These are phyloP conservation scores for Lumbricus terrestris DNA, from an alignment of 2,888 invertebrate species.

Conservation along the genomic window DNA sequence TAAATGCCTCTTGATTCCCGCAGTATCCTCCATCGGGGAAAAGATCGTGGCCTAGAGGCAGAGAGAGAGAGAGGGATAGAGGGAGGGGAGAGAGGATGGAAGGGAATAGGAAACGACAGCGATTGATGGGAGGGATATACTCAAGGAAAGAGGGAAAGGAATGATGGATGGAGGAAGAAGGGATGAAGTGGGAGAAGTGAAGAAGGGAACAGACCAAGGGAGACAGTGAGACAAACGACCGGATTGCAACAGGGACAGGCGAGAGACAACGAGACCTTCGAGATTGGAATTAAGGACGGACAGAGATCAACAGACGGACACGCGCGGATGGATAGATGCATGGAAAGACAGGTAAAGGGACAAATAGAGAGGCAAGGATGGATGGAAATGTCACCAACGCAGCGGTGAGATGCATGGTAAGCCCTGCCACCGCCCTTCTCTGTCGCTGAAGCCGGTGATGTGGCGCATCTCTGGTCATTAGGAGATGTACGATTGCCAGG, in stretches of 20 bases:
- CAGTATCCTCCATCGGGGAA: neutral
- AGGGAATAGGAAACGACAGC: neutral
- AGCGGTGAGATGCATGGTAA: neutral
- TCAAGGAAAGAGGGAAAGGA: neutral
- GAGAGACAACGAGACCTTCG: neutral
- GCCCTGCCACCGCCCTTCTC: too few species aligned
- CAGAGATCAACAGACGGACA: neutral
- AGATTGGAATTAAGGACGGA: neutral
- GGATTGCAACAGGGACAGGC: neutral
- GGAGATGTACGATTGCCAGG: slow-evolving; percentile 3
- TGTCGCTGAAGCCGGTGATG: neutral
- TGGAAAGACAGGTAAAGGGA: neutral
- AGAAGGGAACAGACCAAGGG: neutral
- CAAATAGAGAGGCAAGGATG: too few species aligned
- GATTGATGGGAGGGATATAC: neutral
- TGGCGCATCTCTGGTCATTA: slow-evolving; percentile 3
- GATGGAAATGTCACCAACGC: neutral
- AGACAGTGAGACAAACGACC: neutral
- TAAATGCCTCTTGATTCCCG: neutral
- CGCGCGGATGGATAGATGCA: neutral
- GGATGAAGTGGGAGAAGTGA: neutral
- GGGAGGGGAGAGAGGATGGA: neutral
- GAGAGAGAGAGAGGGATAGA: neutral
- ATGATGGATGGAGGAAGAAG: too few species aligned
- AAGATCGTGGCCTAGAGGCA: neutral